phyloP scores from a whole-genome alignment of 2,113 vertebrate genomes.

The Thymallus thymallus region DNA sequence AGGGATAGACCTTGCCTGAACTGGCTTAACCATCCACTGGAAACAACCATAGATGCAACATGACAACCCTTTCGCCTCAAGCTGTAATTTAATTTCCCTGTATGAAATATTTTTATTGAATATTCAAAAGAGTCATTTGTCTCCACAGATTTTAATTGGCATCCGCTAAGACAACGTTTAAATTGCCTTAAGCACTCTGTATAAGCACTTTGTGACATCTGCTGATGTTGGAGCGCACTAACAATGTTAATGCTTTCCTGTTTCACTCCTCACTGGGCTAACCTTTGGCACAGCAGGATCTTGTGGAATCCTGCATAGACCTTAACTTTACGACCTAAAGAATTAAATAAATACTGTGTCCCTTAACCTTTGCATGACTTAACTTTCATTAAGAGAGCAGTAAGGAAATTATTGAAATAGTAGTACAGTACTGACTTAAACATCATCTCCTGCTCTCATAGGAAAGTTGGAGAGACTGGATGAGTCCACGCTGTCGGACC shows the following conservation, averaged over 20 bases:
- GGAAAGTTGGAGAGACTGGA: slow-evolving; percentile 77
- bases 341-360: too few relatives aligned
- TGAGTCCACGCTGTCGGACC: slow-evolving; percentile 77
- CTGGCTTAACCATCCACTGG: slow-evolving; percentile 20
- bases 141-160: too few relatives aligned
- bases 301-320: slow-evolving; percentile 48
- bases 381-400: neutral
- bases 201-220: too few relatives aligned
- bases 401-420: neutral
- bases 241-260: slow-evolving; percentile 44
- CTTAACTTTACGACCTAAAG: neutral
- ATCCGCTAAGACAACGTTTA: too few relatives aligned
- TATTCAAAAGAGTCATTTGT: too few relatives aligned
- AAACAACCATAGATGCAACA: slow-evolving; percentile 39
- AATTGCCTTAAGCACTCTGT: too few relatives aligned
- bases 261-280: slow-evolving; percentile 44
- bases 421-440: too few relatives aligned
- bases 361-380: neutral
- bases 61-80: slow-evolving; percentile 11
- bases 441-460: slow-evolving; percentile 55
- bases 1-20: slow-evolving; percentile 23
- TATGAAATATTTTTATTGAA: neutral
- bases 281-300: slow-evolving; percentile 65
- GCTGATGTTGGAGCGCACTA: neutral
- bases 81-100: neutral